These are phyloP conservation scores for Eurystomus glaucurus DNA, from an alignment of 2,797 vertebrate genomes.

Conservation along the genomic window DNA sequence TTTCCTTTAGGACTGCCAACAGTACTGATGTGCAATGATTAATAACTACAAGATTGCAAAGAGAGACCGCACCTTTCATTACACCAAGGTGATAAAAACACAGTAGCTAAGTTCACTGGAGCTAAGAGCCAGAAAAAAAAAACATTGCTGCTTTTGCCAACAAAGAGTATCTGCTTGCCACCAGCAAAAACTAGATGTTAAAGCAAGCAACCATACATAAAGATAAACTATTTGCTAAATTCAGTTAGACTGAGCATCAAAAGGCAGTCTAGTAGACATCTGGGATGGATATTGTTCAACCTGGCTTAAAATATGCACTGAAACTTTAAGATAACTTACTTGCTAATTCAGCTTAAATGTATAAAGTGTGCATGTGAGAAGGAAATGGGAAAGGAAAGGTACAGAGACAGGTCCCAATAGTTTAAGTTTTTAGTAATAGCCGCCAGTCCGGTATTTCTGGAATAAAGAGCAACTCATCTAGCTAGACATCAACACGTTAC, in stretches of 20 bases:
- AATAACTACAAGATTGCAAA: neutral
- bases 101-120: neutral
- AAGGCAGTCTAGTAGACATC: neutral
- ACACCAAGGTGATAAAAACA: neutral
- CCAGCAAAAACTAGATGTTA: neutral
- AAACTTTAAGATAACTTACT: neutral
- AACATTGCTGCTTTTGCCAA: neutral
- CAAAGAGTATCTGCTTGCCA: neutral
- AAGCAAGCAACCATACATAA: neutral
- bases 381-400: neutral
- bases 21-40: neutral
- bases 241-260: neutral
- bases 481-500: accelerated
- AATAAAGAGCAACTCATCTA: neutral
- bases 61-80: neutral
- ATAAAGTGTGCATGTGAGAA: accelerated
- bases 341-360: neutral
- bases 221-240: neutral
- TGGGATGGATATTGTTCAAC: neutral
- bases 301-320: neutral
- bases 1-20: neutral
- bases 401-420: neutral
- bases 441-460: neutral
- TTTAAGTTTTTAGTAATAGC: neutral
- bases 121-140: neutral